Base-by-base conservation (phyloP, 2,888 invertebrate species). In the Nudaria mundana region DNA sequence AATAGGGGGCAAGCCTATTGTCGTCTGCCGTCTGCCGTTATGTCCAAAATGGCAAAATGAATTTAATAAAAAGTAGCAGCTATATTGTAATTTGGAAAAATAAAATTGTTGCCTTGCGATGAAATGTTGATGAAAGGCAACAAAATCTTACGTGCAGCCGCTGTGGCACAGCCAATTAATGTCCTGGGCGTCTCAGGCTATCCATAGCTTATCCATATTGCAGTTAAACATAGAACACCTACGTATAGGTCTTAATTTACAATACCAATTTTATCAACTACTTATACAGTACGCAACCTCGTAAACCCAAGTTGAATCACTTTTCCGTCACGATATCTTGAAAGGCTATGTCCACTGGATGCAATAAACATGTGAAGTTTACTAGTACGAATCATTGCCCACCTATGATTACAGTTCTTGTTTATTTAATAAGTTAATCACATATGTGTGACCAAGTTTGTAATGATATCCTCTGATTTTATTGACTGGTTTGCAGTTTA, bases 291-390 rank as follows among this genome's bases (percentile, higher is more conserved):
- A 39, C 43, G 39, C 8, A 12, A 29, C 15, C 48, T 38, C 34
- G 26, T 37, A 50, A 48, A 53, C 39, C 48, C 59, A 63, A 53
- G 55, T 56, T 60, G 61, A 50, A 61, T 63, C 63, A 63, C 62
- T 66, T 66, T 74, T 74, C 56, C 72, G 71, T 71, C 65, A 70
- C 63, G 69, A 67, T 64, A 65, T 54, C 58, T 51, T 58, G 56
- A 68, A 77, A 79, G 77, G 76, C 59, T 68, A 71, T n/a, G n/a
- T n/a, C n/a, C n/a, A 52, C 71, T 38, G 56, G n/a, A n/a, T 52
- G 34, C 60, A 59, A 71, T 78, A 71, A 74, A 71, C 40, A 62
- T 64, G 62, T 58, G 65, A 56, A 67, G 63, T 61, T 54, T 53
- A 56, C 47, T 44, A n/a, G n/a, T n/a, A 60, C 37, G 20, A 28